Evolutionary conservation across 2,797 vertebrate species (phyloP).

Genomic region (Caiman crocodilus): DNA sequence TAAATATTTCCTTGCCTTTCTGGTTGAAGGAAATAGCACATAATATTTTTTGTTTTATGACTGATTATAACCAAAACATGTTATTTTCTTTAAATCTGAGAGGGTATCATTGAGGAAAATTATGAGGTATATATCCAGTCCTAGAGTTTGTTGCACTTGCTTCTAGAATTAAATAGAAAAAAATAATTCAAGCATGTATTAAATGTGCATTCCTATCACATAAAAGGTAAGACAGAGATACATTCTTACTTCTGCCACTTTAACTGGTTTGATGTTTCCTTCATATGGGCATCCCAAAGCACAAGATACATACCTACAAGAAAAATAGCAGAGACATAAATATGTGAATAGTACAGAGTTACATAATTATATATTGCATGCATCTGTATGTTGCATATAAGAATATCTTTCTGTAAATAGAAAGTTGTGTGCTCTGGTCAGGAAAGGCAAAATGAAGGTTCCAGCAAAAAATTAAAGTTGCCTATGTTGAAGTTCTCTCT

Average conservation of each 20-base stretch:
- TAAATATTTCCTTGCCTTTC: background rate
- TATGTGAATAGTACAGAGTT: background rate
- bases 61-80: background rate
- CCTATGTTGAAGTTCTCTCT: background rate
- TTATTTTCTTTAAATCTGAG: conserved; percentile 10
- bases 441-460: background rate
- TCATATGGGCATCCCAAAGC: conserved; percentile 93
- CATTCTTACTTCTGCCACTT: conserved; percentile 90
- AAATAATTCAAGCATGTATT: background rate
- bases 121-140: background rate
- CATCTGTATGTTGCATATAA: background rate
- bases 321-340: conserved; percentile 53
- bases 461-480: background rate
- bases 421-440: conserved; percentile 1
- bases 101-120: background rate
- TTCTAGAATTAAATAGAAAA: background rate
- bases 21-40: background rate
- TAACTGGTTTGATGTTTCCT: conserved; percentile 85
- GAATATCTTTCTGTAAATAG: background rate
- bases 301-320: conserved; percentile 92
- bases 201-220: background rate
- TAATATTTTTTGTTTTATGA: background rate
- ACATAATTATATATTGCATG: background rate
- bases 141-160: background rate
- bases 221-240: conserved; percentile 28